Percentiles rank a stretch among this genome's conserved stretches.
Conservation (phyloP, 1,140 invertebrate species). For the Eupristina koningsbergeri region DNA sequence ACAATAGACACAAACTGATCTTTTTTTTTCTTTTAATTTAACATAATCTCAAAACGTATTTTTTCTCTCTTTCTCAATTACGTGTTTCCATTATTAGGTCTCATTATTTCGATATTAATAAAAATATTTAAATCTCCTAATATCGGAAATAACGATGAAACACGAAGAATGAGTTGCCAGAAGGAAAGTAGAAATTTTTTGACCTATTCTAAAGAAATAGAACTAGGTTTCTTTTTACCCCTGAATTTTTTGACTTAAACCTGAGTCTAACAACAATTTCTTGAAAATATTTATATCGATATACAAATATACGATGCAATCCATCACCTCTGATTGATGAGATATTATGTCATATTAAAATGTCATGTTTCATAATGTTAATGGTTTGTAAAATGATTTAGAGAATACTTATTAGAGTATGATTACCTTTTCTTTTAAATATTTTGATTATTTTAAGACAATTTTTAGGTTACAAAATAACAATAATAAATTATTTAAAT, state of each 20-base stretch:
- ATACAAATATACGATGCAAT: not conserved
- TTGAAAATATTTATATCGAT: not conserved
- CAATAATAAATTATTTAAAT: no score
- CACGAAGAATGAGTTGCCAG: not conserved
- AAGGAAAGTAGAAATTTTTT: not conserved
- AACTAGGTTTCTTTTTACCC: no score
- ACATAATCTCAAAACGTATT: not conserved
- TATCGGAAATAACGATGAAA: not conserved
- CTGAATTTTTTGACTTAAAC: no score
- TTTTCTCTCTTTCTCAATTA: not conserved
- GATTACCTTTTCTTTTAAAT: not conserved
- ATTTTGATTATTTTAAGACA: not conserved
- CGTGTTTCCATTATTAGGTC: not conserved
- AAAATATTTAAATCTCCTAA: not conserved
- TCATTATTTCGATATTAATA: not conserved
- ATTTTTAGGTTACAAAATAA: no score
- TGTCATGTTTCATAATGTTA: not conserved
- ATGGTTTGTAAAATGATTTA: not conserved
- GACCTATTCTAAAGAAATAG: no score
- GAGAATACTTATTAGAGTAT: not conserved
- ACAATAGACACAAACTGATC: not conserved
- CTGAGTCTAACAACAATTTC: no score
- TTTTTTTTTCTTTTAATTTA: not conserved
- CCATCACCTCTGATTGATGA: not conserved
- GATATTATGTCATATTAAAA: not conserved